A percentile compares a stretch with the other conserved stretches of the same genome.
These are phyloP conservation scores for Orchesellides sinensis DNA, from an alignment of 2,888 invertebrate genomes.

Conservation along the genomic window DNA sequence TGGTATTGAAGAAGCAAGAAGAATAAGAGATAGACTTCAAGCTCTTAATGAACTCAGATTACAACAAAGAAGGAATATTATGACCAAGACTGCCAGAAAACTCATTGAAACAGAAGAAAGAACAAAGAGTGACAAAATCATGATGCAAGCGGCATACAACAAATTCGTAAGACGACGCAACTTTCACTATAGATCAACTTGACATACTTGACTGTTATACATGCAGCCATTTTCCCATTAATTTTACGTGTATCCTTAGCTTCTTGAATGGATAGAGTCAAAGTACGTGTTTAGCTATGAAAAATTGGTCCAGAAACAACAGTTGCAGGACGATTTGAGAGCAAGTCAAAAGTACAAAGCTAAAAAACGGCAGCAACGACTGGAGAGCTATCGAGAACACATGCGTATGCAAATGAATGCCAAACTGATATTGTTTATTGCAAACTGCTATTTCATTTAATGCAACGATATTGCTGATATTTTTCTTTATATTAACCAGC, in stretches of 20 bases:
- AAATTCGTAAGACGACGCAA: constrained; percentile 55
- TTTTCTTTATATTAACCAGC: constrained; percentile 27
- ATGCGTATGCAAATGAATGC: constrained; percentile 45
- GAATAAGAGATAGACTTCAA: constrained; percentile 12
- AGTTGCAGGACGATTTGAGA: constrained; percentile 43
- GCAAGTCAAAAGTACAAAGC: constrained; percentile 16
- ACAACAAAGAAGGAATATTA: constrained; percentile 19
- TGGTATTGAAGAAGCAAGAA: constrained; percentile 22
- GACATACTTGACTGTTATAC: no score
- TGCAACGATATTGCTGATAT: no score
- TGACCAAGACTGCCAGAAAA: constrained; percentile 41
- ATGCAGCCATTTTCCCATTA: no score
- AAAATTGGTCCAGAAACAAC: constrained; percentile 18
- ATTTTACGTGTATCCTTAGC: constrained; percentile 8
- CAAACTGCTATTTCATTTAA: no score
- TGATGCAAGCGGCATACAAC: constrained; percentile 60
- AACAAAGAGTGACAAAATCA: constrained; percentile 40
- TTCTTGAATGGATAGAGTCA: constrained; percentile 66
- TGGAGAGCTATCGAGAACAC: constrained; percentile 23
- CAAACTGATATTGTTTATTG: not conserved
- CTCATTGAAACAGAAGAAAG: constrained; percentile 47
- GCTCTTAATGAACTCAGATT: constrained; percentile 12
- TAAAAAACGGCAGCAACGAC: constrained; percentile 29
- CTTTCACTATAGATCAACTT: no score
- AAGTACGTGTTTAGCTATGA: constrained; percentile 58